Conservation (phyloP, 2,797 vertebrate species). For the Tragelaphus oryx region DNA sequence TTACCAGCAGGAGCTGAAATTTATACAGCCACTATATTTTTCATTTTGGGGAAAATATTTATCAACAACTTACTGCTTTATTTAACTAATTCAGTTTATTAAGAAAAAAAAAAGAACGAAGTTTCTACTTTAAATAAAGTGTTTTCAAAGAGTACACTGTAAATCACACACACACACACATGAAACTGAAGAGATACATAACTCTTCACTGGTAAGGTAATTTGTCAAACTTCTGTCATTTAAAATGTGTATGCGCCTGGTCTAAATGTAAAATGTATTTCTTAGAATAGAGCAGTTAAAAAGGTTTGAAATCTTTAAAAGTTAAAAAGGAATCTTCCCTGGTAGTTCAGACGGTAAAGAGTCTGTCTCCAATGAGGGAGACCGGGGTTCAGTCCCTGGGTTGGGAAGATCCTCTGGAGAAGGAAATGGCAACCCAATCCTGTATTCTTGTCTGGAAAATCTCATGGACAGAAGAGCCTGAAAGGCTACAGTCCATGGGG, state of each 20-base stretch:
- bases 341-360: neutral
- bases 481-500: neutral
- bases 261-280: conserved; percentile 16
- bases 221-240: conserved; percentile 15
- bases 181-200: neutral
- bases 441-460: neutral
- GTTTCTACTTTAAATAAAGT: conserved; percentile 3
- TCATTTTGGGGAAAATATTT: conserved; percentile 25
- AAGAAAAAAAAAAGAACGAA: neutral
- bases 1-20: neutral
- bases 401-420: neutral
- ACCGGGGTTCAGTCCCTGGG: neutral
- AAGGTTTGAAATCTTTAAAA: neutral
- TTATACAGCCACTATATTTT: conserved; percentile 1
- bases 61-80: neutral
- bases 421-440: neutral
- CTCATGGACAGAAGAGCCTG: neutral
- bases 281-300: conserved; percentile 15
- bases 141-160: neutral
- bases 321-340: neutral
- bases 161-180: neutral
- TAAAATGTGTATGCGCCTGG: neutral
- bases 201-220: neutral
- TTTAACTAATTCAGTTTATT: neutral
- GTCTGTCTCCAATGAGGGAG: neutral